phyloP scores from a whole-genome alignment of 2,888 invertebrate genomes.

The Clusia tigrina region DNA sequence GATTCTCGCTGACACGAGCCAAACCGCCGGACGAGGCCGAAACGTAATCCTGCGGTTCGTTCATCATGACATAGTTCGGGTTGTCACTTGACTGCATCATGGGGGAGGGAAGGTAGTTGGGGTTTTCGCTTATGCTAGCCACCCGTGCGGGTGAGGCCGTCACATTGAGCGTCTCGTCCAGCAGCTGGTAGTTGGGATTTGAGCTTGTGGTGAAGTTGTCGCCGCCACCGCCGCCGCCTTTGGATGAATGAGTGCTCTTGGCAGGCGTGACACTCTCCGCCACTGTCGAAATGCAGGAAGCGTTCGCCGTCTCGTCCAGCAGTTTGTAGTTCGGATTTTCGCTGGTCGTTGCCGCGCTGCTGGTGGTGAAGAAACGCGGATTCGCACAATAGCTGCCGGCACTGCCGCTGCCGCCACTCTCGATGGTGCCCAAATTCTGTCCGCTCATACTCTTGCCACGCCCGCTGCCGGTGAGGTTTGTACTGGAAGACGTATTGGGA shows the following conservation, averaged over 20 bases:
- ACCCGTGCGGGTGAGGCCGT: constrained; percentile 23
- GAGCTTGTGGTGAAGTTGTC: constrained; percentile 31
- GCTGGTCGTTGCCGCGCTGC: constrained; percentile 38
- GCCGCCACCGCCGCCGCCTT: neutral
- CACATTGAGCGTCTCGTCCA: constrained; percentile 45
- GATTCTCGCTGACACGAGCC: constrained; percentile 41
- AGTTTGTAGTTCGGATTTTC: constrained; percentile 57
- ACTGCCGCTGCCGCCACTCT: constrained; percentile 55
- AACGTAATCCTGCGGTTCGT: neutral
- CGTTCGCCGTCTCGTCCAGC: constrained; percentile 50
- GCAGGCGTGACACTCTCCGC: constrained; percentile 27
- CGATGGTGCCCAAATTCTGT: constrained; percentile 45
- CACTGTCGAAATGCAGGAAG: constrained; percentile 31
- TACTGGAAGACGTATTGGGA: constrained; percentile 42
- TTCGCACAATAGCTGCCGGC: constrained; percentile 52
- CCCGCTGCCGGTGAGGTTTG: constrained; percentile 45
- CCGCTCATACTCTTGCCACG: constrained; percentile 37
- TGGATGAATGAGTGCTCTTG: constrained; percentile 27
- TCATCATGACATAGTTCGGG: constrained; percentile 52
- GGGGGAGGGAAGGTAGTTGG: constrained; percentile 43
- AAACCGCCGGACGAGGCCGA: neutral
- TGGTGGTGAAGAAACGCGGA: constrained; percentile 49
- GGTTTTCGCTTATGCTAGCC: constrained; percentile 46
- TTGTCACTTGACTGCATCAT: constrained; percentile 34
- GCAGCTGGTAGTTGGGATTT: constrained; percentile 46